Evolutionary conservation across 2,113 vertebrate genomes (phyloP).

Genomic region (Psammodynastes pulverulentus): DNA sequence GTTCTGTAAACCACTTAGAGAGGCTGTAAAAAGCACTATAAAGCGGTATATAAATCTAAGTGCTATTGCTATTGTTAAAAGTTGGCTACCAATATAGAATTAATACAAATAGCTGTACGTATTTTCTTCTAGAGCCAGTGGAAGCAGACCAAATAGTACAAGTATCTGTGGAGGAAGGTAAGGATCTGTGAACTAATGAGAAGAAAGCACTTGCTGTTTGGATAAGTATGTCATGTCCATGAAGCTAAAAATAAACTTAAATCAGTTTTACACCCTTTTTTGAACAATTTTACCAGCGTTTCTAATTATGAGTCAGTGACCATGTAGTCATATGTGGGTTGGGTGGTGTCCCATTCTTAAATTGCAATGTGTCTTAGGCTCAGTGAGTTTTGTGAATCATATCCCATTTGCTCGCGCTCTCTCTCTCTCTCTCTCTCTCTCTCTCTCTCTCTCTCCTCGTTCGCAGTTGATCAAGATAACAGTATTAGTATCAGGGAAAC

Average conservation of each 20-base stretch:
- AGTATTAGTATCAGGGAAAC: conserved; percentile 2
- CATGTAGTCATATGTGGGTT: background rate
- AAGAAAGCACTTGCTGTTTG: background rate
- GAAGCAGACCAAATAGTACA: conserved; percentile 61
- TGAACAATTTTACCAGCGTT: background rate
- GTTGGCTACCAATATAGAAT: background rate
- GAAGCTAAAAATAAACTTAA: background rate
- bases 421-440: background rate
- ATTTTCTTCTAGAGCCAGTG: conserved; percentile 60
- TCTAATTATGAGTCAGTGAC: background rate
- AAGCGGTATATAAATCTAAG: no score
- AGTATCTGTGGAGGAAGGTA: conserved; percentile 63
- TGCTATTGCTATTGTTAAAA: no score
- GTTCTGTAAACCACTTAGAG: no score
- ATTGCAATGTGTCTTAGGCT: conserved; percentile 7
- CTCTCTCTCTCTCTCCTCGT: background rate
- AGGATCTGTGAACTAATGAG: background rate
- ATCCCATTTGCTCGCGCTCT: background rate
- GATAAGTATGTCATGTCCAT: background rate
- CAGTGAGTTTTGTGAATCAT: conserved; percentile 1
- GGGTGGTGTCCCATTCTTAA: background rate
- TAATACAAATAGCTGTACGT: conserved; percentile 5
- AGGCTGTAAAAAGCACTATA: no score
- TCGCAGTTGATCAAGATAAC: background rate
- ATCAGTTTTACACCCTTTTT: background rate